These are phyloP conservation scores for Alviniconcha marisindica DNA, from an alignment of 1,140 invertebrate genomes.

Conservation along the genomic window DNA sequence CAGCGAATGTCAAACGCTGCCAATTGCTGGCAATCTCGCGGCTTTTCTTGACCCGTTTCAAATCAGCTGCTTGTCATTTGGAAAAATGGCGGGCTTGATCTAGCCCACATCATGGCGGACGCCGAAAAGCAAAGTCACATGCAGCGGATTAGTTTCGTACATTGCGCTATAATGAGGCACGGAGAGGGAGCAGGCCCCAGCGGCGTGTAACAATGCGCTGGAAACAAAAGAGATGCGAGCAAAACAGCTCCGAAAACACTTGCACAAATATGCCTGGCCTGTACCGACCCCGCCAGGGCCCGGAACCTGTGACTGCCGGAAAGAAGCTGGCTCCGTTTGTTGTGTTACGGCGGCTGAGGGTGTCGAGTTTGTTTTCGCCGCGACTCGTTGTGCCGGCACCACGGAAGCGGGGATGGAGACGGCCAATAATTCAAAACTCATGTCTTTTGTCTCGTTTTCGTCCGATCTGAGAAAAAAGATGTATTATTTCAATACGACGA, in stretches of 20 bases:
- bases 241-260: conserved; percentile 6
- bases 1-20: background rate
- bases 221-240: conserved; percentile 14
- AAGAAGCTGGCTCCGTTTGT: conserved; percentile 23
- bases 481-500: conserved; percentile 26
- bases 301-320: conserved; percentile 5
- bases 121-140: conserved; percentile 1
- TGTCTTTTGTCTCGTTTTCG: background rate
- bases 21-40: background rate
- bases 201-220: conserved; percentile 2
- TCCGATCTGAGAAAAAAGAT: conserved; percentile 27
- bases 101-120: background rate
- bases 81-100: background rate
- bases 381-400: background rate
- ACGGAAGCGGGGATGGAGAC: conserved; percentile 17
- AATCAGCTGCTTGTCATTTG: conserved; percentile 12
- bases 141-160: conserved; percentile 11
- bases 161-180: conserved; percentile 5
- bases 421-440: conserved; percentile 35
- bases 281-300: background rate
- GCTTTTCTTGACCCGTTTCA: background rate
- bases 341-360: background rate
- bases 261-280: conserved; percentile 26
- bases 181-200: background rate
- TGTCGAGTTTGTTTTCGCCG: conserved; percentile 25